Evolutionary conservation across 2,888 invertebrate species (phyloP), one percentile per base, ranked within the genome.

Genomic region (Ethmia dodecea): DNA sequence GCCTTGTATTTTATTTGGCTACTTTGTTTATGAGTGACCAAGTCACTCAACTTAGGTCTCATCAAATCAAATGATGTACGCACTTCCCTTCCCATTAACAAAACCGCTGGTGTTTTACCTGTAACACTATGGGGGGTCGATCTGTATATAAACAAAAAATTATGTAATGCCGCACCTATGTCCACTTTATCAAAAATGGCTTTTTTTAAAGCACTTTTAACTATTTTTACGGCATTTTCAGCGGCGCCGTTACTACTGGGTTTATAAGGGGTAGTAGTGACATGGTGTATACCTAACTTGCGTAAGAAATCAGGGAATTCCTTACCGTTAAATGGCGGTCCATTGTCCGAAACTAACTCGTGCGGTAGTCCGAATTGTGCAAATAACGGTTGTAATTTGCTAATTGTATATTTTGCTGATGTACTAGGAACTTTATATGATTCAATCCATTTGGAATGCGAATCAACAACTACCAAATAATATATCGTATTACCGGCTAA

Each of bases 291-390:
- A n/a, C 27, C 13, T 18, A 38, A 39, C 3, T 33, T 39, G 5
- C 11, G 15, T 24, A 42, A 40, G 30, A 35, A 50, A 0, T 11
- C 13, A 9, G 38, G 35, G 18, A 46, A 46, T 13, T 46, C 43
- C 3, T 11, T 6, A 0, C 38, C 31, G 1, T 16, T 28, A 29
- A 52, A 52, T 1, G 47, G 49, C 2, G 48, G 47, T 2, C 49
- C 48, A 16, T 49, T 46, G 18, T 47, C 49, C 0, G 43, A 41
- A 1, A 49, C 44, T 3, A 49, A 3, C 5, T 38, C 41, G 2
- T 27, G 11, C 3, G 48, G 47, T 9, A 47, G 31, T 0, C 47
- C 48, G 16, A 47, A 46, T n/a, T 35, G 34, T 3, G 45, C 45
- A 31, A 48, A 52, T 12, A 45, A 24, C 1, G 20, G 25, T 5